Conservation (phyloP, 2,888 invertebrate genomes). For the Dastarcus helophoroides region DNA sequence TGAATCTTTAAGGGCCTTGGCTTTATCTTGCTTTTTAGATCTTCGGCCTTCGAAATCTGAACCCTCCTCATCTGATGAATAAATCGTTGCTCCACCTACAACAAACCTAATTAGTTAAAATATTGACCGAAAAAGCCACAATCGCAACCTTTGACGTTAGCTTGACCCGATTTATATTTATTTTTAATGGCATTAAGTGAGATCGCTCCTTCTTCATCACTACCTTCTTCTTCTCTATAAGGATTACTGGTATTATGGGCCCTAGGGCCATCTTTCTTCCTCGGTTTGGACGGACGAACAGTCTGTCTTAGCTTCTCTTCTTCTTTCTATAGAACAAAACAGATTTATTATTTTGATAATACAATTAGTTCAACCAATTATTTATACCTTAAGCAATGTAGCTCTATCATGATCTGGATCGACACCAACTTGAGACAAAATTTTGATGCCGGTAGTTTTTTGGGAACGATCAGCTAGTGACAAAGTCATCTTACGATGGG, state of each 20-base stretch:
- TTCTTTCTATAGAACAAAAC: conserved; percentile 61
- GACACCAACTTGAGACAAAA: conserved; percentile 78
- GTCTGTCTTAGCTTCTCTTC: conserved; percentile 90
- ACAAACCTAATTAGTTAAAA: conserved; percentile 5
- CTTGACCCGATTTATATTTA: conserved; percentile 67
- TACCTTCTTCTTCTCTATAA: conserved; percentile 65
- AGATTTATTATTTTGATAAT: not conserved
- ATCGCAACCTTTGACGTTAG: conserved; percentile 17
- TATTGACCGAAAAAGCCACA: not conserved
- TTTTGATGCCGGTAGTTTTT: conserved; percentile 90
- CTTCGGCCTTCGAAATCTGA: conserved; percentile 71
- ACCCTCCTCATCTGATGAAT: conserved; percentile 80
- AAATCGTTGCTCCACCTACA: conserved; percentile 47
- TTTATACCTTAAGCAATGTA: conserved; percentile 73
- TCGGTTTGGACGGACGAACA: conserved; percentile 52
- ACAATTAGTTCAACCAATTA: conserved; percentile 1
- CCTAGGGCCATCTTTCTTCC: conserved; percentile 30
- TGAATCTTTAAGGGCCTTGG: conserved; percentile 70
- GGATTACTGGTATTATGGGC: conserved; percentile 35
- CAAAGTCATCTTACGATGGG: conserved; percentile 97
- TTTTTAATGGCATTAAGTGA: conserved; percentile 91
- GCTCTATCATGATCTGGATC: conserved; percentile 91
- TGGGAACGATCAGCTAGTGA: conserved; percentile 91
- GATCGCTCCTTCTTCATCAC: conserved; percentile 88
- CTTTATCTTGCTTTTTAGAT: conserved; percentile 59